Evolutionary conservation across 2,797 vertebrate genomes (phyloP), one percentile per base, ranked within the genome.

Genomic region (Lates japonicus): DNA sequence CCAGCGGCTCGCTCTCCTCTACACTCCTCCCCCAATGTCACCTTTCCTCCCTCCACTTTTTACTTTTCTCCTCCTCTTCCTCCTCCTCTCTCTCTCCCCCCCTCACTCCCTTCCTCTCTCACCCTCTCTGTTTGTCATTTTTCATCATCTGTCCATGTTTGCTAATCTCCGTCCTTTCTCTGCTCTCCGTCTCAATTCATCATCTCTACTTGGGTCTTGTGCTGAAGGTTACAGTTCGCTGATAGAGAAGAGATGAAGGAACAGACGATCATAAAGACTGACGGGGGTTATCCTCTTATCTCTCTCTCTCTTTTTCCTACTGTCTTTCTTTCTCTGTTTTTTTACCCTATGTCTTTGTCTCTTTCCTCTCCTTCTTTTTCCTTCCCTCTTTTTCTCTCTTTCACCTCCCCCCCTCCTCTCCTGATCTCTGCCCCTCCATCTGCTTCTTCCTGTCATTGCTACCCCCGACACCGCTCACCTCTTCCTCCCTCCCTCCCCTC

Each of bases 151-250:
- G 87, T 84, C 88, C 65, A 55, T 94, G 90, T 94, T 94, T 92
- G 91, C 92, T 95, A 95, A 95, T 95, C 94, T 93, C 81, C 86
- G 91, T 94, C 93, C 94, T 95, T 90, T 94, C 91, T 84, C 88
- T 90, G 87, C 89, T 92, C 94, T 92, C 89, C 82, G 72, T 93
- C 93, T 93, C 94, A 85, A 95, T 95, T 94, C 94, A 95, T 95
- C 95, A 95, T 93, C 88, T 89, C 89, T 67, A 80, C 90, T 87
- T 83, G 80, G 91, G 93, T 93, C 90, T 88, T 74, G 88, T 85
- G 87, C 89, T 95, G 94, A 95, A 95, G 95, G 95, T 95, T 95
- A 94, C 90, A 13, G 68, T 85, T 75, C 25, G 77, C 87, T 88
- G 93, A 94, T 90, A 78, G 92, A 92, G 90, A 88, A 83, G 71